Base-by-base conservation (phyloP, 2,113 vertebrate genomes). In the Aspidoscelis tigris region DNA sequence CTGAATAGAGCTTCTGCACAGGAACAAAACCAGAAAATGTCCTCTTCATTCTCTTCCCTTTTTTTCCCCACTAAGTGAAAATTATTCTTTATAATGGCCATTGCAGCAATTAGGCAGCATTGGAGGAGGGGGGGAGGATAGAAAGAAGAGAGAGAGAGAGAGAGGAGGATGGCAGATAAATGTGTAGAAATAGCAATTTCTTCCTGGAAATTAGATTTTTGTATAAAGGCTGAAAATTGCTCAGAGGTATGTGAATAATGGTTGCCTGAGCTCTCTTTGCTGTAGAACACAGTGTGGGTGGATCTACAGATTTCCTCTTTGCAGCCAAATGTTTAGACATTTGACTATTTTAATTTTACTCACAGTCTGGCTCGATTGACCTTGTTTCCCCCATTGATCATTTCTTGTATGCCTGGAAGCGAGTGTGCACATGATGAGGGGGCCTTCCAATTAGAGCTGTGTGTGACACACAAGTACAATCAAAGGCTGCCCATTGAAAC, bases 1-100 rank as follows among this genome's bases (percentile, higher is more conserved):
- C 95, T 98, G 97, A 99, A 98, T 98, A 97, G 97, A 97, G 96
- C 95, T 96, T 96, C 96, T 95, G 94, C 94, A 90, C 95, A 93
- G 96, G 97, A 98, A 96, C 97, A 98, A 98, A 97, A 97, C 95
- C 95, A 95, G 93, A 97, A 98, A 97, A 97, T 97, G 96, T 97
- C 96, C 95, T 98, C 97, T 97, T 97, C 96, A 97, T 97, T 97
- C 96, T 26, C 55, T 47, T n/a, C 81, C 76, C 96, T 97, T 96
- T 92, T 94, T 96, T 96, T 93, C 96, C 97, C 93, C 96, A 96
- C 96, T 95, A 95, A 95, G 95, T 92, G 95, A 96, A 97, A 97
- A 97, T 97, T 96, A 97, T 97, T 97, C 95, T 95, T 96, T 96
- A 96, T 97, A 97, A 96, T 96, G 94, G 96, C 95, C 94, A 95